Base-by-base conservation (phyloP, 1,140 invertebrate species). In the Pseudachorutes palmiensis region DNA sequence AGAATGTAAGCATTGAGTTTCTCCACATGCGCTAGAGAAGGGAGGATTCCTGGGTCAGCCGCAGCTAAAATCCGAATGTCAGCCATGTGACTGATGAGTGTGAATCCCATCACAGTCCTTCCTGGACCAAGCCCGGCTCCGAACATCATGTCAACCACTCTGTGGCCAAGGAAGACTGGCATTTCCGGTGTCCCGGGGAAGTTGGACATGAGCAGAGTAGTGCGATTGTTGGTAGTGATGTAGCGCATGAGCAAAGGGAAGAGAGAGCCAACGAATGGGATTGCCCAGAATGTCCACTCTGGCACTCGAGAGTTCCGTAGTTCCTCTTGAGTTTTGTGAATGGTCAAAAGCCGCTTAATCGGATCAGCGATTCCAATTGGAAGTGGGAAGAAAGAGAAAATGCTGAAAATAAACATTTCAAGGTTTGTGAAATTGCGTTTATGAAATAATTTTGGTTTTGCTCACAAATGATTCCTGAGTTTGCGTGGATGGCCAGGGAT, bases 401-500 rank as follows among this genome's bases (percentile, higher is more conserved):
- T 61, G 29, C 59, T 61, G 59, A 14, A 30, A 61, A 28, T 33
- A 9, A 9, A 57, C 5, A 28, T n/a, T 57, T 22, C 19, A 28
- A 22, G 5, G 51, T 22, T 22, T 22, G 26, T 22, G 24, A 5
- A 57, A 28, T 9, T 22, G 5, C 19, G 51, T 22, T 55, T 12
- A 14, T 16, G 5, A 55, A 12, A 24, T 3, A 3, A 14, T 55
- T 55, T 55, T 55, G 24, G 19, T 41, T 41, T 19, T 24, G 24
- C 64, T 64, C 59, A 72, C 71, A 70, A 73, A 58, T 70, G 67
- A 65, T 73, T 73, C 28, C 71, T 28, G 5, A 70, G 48, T 65
- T 70, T 70, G 5, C 19, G 28, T n/a, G 71, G 71, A 67, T 73
- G 71, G 31, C 62, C 63, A n/a, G 72, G 62, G 67, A 70, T 71